Base-by-base conservation (phyloP, 2,113 vertebrate species). In the Illadopsis cleaveri region DNA sequence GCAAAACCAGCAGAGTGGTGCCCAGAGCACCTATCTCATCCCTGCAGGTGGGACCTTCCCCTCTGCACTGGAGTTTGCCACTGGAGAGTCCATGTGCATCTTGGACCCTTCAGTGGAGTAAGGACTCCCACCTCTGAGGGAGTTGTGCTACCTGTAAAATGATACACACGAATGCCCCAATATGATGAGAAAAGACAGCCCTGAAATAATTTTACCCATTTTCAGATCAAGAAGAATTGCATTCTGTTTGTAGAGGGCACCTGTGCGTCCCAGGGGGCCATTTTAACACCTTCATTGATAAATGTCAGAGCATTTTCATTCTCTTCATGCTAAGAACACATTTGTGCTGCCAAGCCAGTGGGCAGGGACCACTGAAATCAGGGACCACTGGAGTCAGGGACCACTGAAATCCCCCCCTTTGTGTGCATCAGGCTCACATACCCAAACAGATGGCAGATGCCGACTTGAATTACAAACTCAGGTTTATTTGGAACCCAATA, bases 381-480 rank as follows among this genome's bases (percentile, higher is more conserved):
- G 21, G 38, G 44, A 58, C 1, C 65, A 68, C 21, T 17, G 44
- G n/a, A 65, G 50, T 50, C 5, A 3, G 58, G 69, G 69, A 72
- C 21, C 85, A 62, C 28, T 12, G 38, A 47, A 82, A 50, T 66
- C 5, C 84, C 12, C 0, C 85, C 57, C 80, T 85, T 40, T 45
- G 8, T 9, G 28, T 44, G 53, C 37, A 12, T 92, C 45, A 11
- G 58, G 50, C 42, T 81, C 61, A 45, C 27, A 3, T 50, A 54
- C 76, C n/a, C 12, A 12, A 91, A 24, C 82, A 86, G 44, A 54
- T 95, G 86, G 33, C 94, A 96, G 28, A 51, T 37, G 89, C 90
- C 79, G 69, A 89, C 96, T 86, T 86, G 94, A 94, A 97, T 76
- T 94, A 73, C 76, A 96, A 96, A 90, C 95, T 97, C 96, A 97